Evolutionary conservation across 1,140 invertebrate species (phyloP).

Genomic region (Papilio dardanus): DNA sequence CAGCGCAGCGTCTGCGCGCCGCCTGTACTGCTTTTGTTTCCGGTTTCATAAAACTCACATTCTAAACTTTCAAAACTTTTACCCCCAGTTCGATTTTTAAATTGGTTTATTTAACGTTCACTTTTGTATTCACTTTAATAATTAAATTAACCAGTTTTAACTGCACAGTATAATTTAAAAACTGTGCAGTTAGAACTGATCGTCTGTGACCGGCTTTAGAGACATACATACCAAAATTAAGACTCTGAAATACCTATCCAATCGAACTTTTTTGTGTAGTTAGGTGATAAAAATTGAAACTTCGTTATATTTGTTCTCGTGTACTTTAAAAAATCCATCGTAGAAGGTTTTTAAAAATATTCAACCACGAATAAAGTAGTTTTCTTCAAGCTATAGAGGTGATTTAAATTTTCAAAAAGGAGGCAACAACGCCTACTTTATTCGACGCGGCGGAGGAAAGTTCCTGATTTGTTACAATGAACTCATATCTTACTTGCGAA

Average conservation of each 20-base stretch:
- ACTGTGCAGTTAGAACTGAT: too few relatives aligned
- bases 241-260: too few relatives aligned
- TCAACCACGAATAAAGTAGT: neutral
- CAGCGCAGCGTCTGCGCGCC: neutral
- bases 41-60: conserved; percentile 18
- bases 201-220: too few relatives aligned
- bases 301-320: too few relatives aligned
- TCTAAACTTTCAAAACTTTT: conserved; percentile 14
- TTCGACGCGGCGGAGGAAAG: conserved; percentile 27
- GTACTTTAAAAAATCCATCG: neutral
- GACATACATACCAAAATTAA: too few relatives aligned
- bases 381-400: conserved; percentile 1
- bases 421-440: conserved; percentile 16
- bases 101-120: neutral
- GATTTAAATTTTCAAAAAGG: conserved; percentile 20
- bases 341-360: neutral
- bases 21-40: neutral
- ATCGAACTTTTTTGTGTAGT: too few relatives aligned
- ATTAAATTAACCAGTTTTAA: neutral
- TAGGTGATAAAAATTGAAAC: too few relatives aligned
- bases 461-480: conserved; percentile 48
- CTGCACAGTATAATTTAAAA: too few relatives aligned
- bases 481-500: conserved; percentile 37
- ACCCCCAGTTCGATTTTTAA: neutral
- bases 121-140: neutral